These are phyloP conservation scores for Oncopeltus fasciatus DNA, from an alignment of 1,140 invertebrate genomes.

Conservation along the genomic window DNA sequence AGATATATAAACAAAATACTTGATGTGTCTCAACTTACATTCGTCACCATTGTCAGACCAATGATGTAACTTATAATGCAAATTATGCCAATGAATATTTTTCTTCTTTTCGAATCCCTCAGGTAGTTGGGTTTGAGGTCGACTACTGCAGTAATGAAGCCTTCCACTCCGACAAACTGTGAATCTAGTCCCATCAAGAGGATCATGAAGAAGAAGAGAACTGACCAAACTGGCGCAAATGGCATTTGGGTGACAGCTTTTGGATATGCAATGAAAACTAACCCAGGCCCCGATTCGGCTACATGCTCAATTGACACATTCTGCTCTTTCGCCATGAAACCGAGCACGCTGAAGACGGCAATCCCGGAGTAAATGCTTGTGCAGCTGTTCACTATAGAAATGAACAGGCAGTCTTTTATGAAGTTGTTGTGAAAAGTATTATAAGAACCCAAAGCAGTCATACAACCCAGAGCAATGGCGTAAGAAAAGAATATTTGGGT, in stretches of 20 bases:
- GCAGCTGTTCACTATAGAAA: slow-evolving; percentile 51
- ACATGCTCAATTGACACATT: slow-evolving; percentile 42
- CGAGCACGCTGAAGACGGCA: slow-evolving; percentile 67
- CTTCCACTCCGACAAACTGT: slow-evolving; percentile 49
- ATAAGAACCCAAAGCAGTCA: slow-evolving; percentile 59
- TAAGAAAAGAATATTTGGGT: slow-evolving; percentile 59
- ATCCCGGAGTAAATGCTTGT: slow-evolving; percentile 60
- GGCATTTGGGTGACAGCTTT: slow-evolving; percentile 33
- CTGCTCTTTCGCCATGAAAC: slow-evolving; percentile 54
- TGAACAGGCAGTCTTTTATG: slow-evolving; percentile 46
- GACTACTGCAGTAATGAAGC: slow-evolving; percentile 44
- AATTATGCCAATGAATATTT: slow-evolving; percentile 41
- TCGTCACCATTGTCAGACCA: slow-evolving; percentile 53
- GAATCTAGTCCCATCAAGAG: slow-evolving; percentile 61
- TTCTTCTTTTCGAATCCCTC: slow-evolving; percentile 34
- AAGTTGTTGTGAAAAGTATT: slow-evolving; percentile 58
- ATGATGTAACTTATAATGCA: slow-evolving; percentile 46
- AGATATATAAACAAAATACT: no score
- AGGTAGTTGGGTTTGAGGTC: slow-evolving; percentile 42
- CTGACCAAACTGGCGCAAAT: slow-evolving; percentile 21
- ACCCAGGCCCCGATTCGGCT: slow-evolving; percentile 50
- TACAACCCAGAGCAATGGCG: slow-evolving; percentile 50
- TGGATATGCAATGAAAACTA: slow-evolving; percentile 77
- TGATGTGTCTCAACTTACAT: no score
- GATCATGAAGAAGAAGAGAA: slow-evolving; percentile 71